Conservation (phyloP, 2,888 invertebrate genomes). For the Aporophyla nigra region DNA sequence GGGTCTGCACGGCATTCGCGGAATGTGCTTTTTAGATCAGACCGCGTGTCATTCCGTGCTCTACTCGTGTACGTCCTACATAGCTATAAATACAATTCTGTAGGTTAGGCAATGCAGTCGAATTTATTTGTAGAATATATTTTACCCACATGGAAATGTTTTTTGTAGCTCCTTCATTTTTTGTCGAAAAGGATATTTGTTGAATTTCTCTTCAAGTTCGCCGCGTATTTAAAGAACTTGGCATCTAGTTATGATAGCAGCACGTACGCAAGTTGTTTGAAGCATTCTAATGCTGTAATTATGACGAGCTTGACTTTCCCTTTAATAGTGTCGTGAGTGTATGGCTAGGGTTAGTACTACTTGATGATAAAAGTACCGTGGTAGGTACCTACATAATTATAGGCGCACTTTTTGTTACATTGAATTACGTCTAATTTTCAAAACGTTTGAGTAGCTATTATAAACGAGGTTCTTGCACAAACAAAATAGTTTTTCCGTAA, state of each 20-base stretch:
- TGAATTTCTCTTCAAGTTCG: slow-evolving; percentile 6
- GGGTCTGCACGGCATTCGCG: slow-evolving; percentile 59
- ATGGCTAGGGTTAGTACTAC: slow-evolving; percentile 5
- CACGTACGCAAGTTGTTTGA: slow-evolving; percentile 12
- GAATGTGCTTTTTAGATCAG: slow-evolving; percentile 64
- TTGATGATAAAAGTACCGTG: neutral
- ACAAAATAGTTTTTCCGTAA: slow-evolving; percentile 12
- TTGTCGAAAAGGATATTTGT: neutral
- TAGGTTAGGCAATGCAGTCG: slow-evolving; percentile 25
- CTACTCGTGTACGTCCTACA: slow-evolving; percentile 46
- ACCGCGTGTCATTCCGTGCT: slow-evolving; percentile 51
- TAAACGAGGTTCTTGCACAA: neutral
- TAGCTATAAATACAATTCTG: slow-evolving; percentile 42
- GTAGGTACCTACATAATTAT: neutral
- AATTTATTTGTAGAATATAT: slow-evolving; percentile 28
- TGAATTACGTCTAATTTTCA: slow-evolving; percentile 3
- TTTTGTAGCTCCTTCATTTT: neutral
- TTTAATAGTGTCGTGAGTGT: slow-evolving; percentile 25
- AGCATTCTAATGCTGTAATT: slow-evolving; percentile 42
- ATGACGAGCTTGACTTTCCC: slow-evolving; percentile 46
- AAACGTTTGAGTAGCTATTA: neutral
- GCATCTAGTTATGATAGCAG: slow-evolving; percentile 14
- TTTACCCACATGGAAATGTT: slow-evolving; percentile 1
- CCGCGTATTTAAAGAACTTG: slow-evolving; percentile 11
- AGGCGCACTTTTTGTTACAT: neutral